A percentile compares a stretch with the other conserved stretches of the same genome.
These are phyloP conservation scores for Mixornis gularis DNA, from an alignment of 2,113 vertebrate species.

Conservation along the genomic window DNA sequence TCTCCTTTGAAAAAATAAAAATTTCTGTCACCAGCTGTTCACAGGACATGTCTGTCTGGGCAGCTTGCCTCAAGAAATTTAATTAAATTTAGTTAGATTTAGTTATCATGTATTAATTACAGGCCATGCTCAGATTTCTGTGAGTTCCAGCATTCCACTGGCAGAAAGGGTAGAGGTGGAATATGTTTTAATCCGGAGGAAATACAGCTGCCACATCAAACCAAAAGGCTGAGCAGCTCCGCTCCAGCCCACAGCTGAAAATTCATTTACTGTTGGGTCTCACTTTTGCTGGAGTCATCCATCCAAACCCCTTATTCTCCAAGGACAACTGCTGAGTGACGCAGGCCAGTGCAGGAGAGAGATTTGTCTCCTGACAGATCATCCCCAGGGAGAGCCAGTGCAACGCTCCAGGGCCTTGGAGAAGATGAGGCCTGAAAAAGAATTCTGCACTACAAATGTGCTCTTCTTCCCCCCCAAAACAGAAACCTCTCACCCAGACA, in stretches of 20 bases:
- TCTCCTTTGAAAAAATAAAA: background rate
- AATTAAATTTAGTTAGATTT: background rate
- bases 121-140: background rate
- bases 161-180: background rate
- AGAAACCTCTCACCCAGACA: background rate
- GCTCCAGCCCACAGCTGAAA: background rate
- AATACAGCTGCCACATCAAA: background rate
- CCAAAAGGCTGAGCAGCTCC: background rate
- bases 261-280: background rate
- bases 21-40: background rate
- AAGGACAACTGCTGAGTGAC: background rate
- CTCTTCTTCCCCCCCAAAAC: background rate
- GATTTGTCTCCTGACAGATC: background rate
- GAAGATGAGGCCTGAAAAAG: background rate
- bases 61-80: background rate
- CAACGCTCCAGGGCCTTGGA: background rate
- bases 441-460: background rate
- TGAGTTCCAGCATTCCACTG: background rate
- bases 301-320: background rate
- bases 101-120: background rate
- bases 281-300: background rate
- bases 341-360: background rate
- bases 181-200: background rate
- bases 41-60: background rate
- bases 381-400: background rate